Base-by-base conservation (phyloP, 2,797 vertebrate genomes). In the Sciurus vulgaris region DNA sequence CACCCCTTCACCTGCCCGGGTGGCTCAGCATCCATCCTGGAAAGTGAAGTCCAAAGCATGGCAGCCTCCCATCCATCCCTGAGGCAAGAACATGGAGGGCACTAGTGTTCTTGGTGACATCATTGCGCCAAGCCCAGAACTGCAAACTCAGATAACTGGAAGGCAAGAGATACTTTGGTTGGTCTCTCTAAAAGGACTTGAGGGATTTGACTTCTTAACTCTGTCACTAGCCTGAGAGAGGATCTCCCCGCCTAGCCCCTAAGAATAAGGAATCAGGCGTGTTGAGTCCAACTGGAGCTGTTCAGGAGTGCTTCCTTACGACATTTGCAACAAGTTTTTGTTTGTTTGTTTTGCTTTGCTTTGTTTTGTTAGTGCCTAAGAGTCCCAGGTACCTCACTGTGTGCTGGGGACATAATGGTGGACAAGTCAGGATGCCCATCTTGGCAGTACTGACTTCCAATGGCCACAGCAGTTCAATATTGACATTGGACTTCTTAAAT, bases 401-500 rank as follows among this genome's bases (percentile, higher is more conserved):
- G 15, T 30, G 65, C 11, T 63, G n/a, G 6, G 30, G n/a, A 24
- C 73, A 61, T 22, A 13, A 8, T 14, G 9, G 28, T 59, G 4
- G 35, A 47, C 33, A 65, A 76, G 17, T 73, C 30, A 49, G 44
- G 33, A 61, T 49, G 3, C 44, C 69, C 41, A 9, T 30, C 14
- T 17, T 17, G 15, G 30, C 30, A 81, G 69, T 17, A 11, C 69
- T 44, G 30, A 54, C 14, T 54, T 22, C 5, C 33, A 15, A 41
- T 8, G 22, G 35, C 35, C 59, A 74, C 41, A 65, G 33, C 3
- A 22, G 4, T 44, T 79, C n/a, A n/a, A 5, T n/a, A 26, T n/a
- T 82, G 22, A 82, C n/a, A 18, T 33, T 61, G 51, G 24, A n/a
- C 67, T 87, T 87, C 56, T 95, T 44, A 83, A 78, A 82, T 84